Base-by-base conservation (phyloP, 2,797 vertebrate genomes). In the Darevskia nairensis region DNA sequence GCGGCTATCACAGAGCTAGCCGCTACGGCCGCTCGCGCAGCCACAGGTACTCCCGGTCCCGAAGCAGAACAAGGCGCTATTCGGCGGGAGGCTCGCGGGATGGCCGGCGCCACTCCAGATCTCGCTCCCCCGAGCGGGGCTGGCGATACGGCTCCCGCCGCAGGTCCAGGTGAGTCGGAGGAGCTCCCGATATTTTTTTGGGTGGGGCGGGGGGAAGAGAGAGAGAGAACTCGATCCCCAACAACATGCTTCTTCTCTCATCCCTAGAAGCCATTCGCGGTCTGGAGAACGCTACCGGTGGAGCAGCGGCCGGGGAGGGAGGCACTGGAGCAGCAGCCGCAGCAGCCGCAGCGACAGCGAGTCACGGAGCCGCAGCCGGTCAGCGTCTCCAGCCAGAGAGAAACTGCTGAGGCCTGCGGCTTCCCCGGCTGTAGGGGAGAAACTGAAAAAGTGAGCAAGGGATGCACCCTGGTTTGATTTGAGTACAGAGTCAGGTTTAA, bases 401-500 rank as follows among this genome's bases (percentile, higher is more conserved):
- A 97, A 95, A 90, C 93, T 81, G 87, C 94, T 96, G 83, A 92
- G 96, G 91, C 96, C 97, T 78, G 93, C 97, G 75, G 92, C 97
- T 46, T 97, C 95, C 46, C 96, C 96, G 0, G 94, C 96, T 2
- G 88, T 98, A 89, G 97, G 97, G 96, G 98, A 99, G 96, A 99
- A 98, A 96, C 97, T 98, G 97, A 99, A 98, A 99, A 99, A 98
- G 98, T 99, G 94, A 98, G 96, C 1, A 0, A 66, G 21, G 19
- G 11, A 2, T 1, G 25, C 3, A 3, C 2, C 0, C 50, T 15
- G 13, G 11, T 50, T 50, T 50, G 50, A 15, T 15, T 55, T 3
- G 41, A 41, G 5, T 41, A 41, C 4, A 41, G 41, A 5, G 41
- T 41, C 41, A 41, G 41, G 41, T 50, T 50, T 50, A 55, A 15